Percentiles rank a stretch among this genome's conserved stretches.
Evolutionary conservation across 2,888 invertebrate species (phyloP).

Genomic region (Tipula unca): DNA sequence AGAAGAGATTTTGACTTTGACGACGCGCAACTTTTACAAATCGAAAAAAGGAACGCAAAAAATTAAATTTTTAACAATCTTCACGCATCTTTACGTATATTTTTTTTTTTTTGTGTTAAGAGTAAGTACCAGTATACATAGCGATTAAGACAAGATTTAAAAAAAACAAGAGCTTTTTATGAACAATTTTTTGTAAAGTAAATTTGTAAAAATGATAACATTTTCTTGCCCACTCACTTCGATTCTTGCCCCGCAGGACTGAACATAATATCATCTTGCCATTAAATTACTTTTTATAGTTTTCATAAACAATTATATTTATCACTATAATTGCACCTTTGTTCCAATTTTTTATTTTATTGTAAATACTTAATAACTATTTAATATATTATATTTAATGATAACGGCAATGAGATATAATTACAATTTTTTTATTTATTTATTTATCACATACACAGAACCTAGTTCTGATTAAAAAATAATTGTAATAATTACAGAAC

Average conservation of each 20-base stretch:
- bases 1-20: constrained; percentile 28
- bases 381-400: background rate
- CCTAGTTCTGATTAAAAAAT: no score
- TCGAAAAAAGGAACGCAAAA: background rate
- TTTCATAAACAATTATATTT: background rate
- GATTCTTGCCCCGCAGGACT: background rate
- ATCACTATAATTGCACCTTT: background rate
- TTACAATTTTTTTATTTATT: background rate
- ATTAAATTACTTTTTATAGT: background rate
- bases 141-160: background rate
- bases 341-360: background rate
- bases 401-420: background rate
- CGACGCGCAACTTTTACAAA: background rate
- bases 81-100: background rate
- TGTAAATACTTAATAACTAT: background rate
- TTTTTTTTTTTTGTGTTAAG: background rate
- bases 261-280: background rate
- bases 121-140: background rate
- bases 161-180: background rate
- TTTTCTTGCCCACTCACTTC: background rate
- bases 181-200: background rate
- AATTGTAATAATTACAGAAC: no score
- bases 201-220: background rate
- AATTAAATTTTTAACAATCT: background rate
- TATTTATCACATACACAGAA: no score